Base-by-base conservation (phyloP, 2,888 invertebrate species). In the Timema podura region DNA sequence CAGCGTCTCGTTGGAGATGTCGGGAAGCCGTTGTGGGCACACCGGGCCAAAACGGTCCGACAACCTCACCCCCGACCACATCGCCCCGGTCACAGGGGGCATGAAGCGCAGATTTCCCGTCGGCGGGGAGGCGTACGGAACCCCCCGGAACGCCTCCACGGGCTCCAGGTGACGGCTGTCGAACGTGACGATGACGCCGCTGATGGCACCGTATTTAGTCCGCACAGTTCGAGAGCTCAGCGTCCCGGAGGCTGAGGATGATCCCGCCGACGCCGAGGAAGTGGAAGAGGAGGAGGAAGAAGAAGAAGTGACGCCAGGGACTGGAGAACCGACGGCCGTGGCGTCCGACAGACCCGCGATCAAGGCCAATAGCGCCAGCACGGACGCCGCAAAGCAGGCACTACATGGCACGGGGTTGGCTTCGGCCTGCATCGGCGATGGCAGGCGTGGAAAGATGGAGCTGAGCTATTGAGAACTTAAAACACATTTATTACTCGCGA, bases 111-210 rank as follows among this genome's bases (percentile, higher is more conserved):
- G 83, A 71, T 91, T 89, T 7, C 94, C 95, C 61, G 92, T 84
- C 48, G 96, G 96, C 44, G 97, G 92, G 65, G 95, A 94, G 46
- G 96, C 98, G 81, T 97, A 98, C 6, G 96, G 96, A 72, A 98
- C 91, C 8, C 97, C 97, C 67, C 93, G 87, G 81, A 95, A 97
- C 74, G 94, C 92, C 81, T 96, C 96, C 30, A 97, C 96, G 70
- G 93, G 91, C 80, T 93, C 93, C 76, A 94, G 82, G 79, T 89
- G 91, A 75, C 92, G 88, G 45, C 90, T 87, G 77, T 93, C 93
- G 76, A 92, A 88, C 73, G 91, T 91, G 70, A 92, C 90, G 77
- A 94, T 92, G 76, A 92, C 89, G 67, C 94, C 94, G 79, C 92
- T 89, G 75, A 94, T 87, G 79, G 92, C 93, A 74, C 94, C 94